These are phyloP conservation scores for Rattus norvegicus DNA, from an alignment of 2,113 vertebrate genomes.

Conservation along the genomic window GRCr8 NC_086021.1:98187001-98187500, in stretches of 20 bases:
- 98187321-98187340: too few relatives aligned
- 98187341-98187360: too few relatives aligned
- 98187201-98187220: constrained; percentile 64
- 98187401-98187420: too few relatives aligned
- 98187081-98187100: not conserved
- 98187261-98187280: too few relatives aligned
- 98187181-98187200: constrained; percentile 59
- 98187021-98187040: not conserved
- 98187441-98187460: too few relatives aligned
- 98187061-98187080: constrained; percentile 4
- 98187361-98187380: too few relatives aligned
- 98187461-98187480: too few relatives aligned
- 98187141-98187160: constrained; percentile 17
- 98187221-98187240: constrained; percentile 67
- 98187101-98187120: not conserved
- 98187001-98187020: not conserved
- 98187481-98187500: too few relatives aligned
- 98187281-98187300: too few relatives aligned
- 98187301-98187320: too few relatives aligned
- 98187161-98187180: constrained; percentile 24
- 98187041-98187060: not conserved
- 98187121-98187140: not conserved
- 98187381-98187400: too few relatives aligned
- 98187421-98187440: too few relatives aligned
- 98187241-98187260: constrained; percentile 44